A percentile compares a stretch with the other conserved stretches of the same genome.
These are phyloP conservation scores for Drosophila sulfurigaster DNA, from an alignment of 1,140 invertebrate species.

Conservation along the genomic window DNA sequence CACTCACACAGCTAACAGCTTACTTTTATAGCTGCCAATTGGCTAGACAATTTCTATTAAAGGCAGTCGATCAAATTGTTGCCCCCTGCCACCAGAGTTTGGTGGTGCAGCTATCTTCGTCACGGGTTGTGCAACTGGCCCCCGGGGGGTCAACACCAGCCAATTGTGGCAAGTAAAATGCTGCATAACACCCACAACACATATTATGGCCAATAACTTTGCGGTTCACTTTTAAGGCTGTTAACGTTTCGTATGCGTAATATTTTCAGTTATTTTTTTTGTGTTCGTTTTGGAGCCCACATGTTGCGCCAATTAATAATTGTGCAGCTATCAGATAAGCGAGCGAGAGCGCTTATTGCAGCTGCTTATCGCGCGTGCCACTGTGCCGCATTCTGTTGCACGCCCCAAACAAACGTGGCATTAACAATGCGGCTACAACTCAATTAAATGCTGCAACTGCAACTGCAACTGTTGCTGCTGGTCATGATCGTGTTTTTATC, in stretches of 20 bases:
- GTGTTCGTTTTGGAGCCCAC: conserved; percentile 39
- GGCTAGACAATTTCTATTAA: conserved; percentile 56
- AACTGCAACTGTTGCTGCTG: conserved; percentile 33
- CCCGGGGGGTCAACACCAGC: conserved; percentile 67
- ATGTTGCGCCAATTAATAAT: conserved; percentile 73
- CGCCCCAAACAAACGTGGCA: conserved; percentile 10
- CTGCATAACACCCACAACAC: conserved; percentile 34
- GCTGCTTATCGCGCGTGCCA: conserved; percentile 46
- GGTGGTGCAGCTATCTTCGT: conserved; percentile 6
- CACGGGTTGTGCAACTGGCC: conserved; percentile 58
- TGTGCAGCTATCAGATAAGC: conserved; percentile 40
- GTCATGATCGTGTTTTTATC: conserved; percentile 71
- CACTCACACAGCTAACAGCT: neutral
- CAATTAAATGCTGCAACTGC: conserved; percentile 61
- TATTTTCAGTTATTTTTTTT: conserved; percentile 23
- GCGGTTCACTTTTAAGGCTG: conserved; percentile 21
- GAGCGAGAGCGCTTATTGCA: conserved; percentile 11
- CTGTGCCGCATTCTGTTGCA: neutral
- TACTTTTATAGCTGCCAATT: conserved; percentile 42
- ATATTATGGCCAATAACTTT: conserved; percentile 30
- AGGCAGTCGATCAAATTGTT: conserved; percentile 58
- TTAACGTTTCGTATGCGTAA: conserved; percentile 59
- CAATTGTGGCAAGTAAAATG: conserved; percentile 50
- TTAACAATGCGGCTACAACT: conserved; percentile 54
- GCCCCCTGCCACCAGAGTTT: conserved; percentile 4